A percentile compares a stretch with the other conserved stretches of the same genome.
phyloP scores from a whole-genome alignment of 1,140 invertebrate genomes.

The Neodiprion lecontei region DNA sequence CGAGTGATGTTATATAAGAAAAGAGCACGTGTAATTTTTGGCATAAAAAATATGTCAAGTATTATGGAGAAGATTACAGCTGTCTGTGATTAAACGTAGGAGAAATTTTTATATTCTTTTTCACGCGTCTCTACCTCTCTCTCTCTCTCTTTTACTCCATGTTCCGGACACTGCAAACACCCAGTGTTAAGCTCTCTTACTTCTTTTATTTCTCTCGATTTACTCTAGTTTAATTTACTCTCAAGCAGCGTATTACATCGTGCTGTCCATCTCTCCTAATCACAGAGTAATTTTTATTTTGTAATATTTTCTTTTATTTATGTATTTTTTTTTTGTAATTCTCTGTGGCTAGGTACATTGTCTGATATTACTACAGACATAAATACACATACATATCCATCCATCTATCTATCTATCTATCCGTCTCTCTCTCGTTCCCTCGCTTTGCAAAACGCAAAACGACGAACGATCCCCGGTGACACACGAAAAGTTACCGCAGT shows the following conservation, averaged over 20 bases:
- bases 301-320: conserved; percentile 45
- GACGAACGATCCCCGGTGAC: too few species aligned
- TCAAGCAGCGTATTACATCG: neutral
- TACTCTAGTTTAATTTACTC: neutral
- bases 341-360: conserved; percentile 25
- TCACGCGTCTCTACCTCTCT: neutral
- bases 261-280: conserved; percentile 24
- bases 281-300: conserved; percentile 42
- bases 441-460: too few species aligned
- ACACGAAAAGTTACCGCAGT: too few species aligned
- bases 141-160: neutral
- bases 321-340: conserved; percentile 30
- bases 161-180: conserved; percentile 34
- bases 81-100: too few species aligned
- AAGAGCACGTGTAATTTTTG: too few species aligned
- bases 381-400: too few species aligned
- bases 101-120: too few species aligned
- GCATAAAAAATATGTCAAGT: too few species aligned
- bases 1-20: too few species aligned
- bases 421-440: too few species aligned
- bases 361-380: conserved; percentile 19
- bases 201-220: conserved; percentile 13
- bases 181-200: conserved; percentile 30
- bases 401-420: too few species aligned
- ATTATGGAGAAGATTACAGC: too few species aligned